phyloP scores from a whole-genome alignment of 2,113 vertebrate species.

The Clupea harengus region DNA sequence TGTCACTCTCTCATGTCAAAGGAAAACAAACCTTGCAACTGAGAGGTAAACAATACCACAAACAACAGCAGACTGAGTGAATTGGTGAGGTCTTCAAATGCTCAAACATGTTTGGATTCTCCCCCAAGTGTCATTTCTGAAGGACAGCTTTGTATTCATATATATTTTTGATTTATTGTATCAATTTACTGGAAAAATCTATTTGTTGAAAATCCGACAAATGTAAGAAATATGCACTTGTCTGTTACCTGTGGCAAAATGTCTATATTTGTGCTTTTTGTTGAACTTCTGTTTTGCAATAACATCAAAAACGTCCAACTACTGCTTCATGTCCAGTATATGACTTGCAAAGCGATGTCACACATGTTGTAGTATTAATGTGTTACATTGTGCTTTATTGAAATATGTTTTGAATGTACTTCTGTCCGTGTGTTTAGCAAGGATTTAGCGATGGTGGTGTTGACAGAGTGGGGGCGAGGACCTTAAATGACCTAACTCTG shows the following conservation, averaged over 20 bases:
- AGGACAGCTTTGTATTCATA: not conserved
- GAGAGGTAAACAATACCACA: not conserved
- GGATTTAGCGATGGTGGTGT: not conserved
- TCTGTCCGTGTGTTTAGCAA: not conserved
- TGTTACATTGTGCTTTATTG: constrained; percentile 1
- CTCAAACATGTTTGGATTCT: not conserved
- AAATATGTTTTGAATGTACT: constrained; percentile 7
- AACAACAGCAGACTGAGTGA: not conserved
- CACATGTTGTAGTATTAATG: not conserved
- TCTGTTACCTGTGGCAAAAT: constrained; percentile 15
- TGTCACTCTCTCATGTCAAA: not conserved
- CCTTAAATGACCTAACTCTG: not conserved
- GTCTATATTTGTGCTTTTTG: not conserved
- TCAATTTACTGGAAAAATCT: not conserved
- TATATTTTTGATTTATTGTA: not conserved
- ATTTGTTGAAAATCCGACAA: not conserved
- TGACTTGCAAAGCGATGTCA: not conserved
- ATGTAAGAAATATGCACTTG: constrained; percentile 1
- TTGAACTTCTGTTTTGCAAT: not conserved
- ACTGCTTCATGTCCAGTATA: not conserved
- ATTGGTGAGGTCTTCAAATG: not conserved
- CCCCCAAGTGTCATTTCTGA: not conserved
- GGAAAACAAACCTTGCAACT: not conserved
- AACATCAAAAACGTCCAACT: not conserved
- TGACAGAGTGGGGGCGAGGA: not conserved